phyloP scores from a whole-genome alignment of 2,113 vertebrate genomes.

The Otus sunia region DNA sequence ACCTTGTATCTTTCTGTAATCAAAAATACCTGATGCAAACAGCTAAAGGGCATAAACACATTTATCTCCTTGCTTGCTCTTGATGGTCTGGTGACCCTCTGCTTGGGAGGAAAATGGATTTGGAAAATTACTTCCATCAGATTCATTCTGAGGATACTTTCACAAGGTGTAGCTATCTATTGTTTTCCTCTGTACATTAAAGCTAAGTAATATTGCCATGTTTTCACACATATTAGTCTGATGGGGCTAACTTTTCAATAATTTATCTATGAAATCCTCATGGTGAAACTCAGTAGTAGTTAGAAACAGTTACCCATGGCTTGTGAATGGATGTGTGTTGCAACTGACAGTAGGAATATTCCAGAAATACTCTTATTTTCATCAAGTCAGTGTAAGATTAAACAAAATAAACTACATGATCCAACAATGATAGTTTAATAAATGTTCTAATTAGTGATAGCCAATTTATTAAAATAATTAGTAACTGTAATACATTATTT shows the following conservation, averaged over 20 bases:
- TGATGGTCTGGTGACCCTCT: neutral
- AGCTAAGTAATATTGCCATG: neutral
- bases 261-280: neutral
- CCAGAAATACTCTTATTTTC: neutral
- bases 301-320: neutral
- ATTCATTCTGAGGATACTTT: neutral
- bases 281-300: neutral
- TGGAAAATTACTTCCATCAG: neutral
- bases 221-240: neutral
- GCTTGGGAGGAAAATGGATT: neutral
- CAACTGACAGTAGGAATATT: neutral
- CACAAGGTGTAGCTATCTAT: neutral
- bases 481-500: neutral
- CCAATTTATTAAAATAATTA: neutral
- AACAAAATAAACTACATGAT: neutral
- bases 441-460: neutral
- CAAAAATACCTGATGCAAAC: neutral
- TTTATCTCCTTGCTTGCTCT: neutral
- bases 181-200: neutral
- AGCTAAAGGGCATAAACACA: neutral
- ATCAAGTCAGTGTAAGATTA: neutral
- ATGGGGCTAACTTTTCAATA: neutral
- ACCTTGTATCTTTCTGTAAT: neutral
- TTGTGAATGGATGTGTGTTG: neutral
- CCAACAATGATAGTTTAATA: neutral